A percentile compares a stretch with the other conserved stretches of the same genome.
phyloP scores from a whole-genome alignment of 2,113 vertebrate genomes.

The Oostethus manadensis region DNA sequence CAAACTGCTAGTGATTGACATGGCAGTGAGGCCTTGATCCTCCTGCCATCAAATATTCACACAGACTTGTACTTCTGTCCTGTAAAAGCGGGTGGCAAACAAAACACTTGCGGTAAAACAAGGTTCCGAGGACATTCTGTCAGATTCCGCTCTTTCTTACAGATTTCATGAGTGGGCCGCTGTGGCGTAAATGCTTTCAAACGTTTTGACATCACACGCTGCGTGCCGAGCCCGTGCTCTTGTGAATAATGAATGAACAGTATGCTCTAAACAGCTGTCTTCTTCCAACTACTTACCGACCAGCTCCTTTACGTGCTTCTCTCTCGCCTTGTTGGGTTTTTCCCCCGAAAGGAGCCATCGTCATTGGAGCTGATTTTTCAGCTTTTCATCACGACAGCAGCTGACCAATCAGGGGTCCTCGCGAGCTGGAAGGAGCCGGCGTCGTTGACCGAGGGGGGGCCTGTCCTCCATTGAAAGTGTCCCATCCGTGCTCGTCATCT shows the following conservation, averaged over 20 bases:
- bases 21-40: background rate
- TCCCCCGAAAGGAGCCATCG: slow-evolving; percentile 18
- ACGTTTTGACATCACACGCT: slow-evolving; percentile 71
- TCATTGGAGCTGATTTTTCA: slow-evolving; percentile 34
- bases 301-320: slow-evolving; percentile 31
- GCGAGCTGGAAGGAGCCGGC: background rate
- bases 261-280: slow-evolving; percentile 74
- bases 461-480: slow-evolving; percentile 29
- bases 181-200: slow-evolving; percentile 73
- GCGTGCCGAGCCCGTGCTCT: slow-evolving; percentile 53
- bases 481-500: slow-evolving; percentile 56
- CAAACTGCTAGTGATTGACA: background rate
- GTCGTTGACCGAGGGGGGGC: slow-evolving; percentile 22
- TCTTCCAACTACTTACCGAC: slow-evolving; percentile 31
- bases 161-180: slow-evolving; percentile 62
- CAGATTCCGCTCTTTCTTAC: slow-evolving; percentile 68
- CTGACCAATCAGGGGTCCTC: slow-evolving; percentile 14
- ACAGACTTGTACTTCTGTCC: slow-evolving; percentile 42
- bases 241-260: slow-evolving; percentile 76
- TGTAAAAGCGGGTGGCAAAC: slow-evolving; percentile 64
- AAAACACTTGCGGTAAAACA: slow-evolving; percentile 71
- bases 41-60: slow-evolving; percentile 66
- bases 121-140: slow-evolving; percentile 70
- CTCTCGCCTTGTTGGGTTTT: slow-evolving; percentile 6
- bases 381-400: slow-evolving; percentile 7